Evolutionary conservation across 2,113 vertebrate species (phyloP).

Genomic region (Hiodon tergisus): DNA sequence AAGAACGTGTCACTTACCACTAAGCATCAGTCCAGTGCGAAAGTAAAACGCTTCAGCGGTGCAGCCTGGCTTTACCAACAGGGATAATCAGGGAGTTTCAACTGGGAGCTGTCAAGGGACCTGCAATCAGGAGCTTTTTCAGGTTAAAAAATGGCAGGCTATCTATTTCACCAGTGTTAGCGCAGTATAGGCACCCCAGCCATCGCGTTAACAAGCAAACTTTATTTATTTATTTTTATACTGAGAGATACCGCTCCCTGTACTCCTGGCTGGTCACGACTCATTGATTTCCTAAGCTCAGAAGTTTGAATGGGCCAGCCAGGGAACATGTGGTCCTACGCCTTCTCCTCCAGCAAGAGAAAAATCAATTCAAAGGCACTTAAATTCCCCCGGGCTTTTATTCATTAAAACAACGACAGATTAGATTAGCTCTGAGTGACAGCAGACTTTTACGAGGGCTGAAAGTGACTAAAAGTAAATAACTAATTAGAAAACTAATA

Average conservation of each 20-base stretch:
- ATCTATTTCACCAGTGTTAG: not conserved
- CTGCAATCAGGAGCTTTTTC: not conserved
- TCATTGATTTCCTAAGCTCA: not conserved
- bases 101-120: not conserved
- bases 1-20: too few species aligned
- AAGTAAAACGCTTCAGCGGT: not conserved
- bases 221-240: too few species aligned
- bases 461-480: too few species aligned
- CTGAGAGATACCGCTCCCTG: not conserved
- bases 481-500: too few species aligned
- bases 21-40: too few species aligned
- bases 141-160: not conserved
- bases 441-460: not conserved
- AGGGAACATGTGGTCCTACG: not conserved
- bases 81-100: not conserved
- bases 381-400: not conserved
- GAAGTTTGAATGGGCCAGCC: not conserved
- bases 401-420: slow-evolving; percentile 21
- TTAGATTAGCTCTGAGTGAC: slow-evolving; percentile 23
- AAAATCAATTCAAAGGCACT: slow-evolving; percentile 1
- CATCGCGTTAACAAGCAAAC: too few species aligned
- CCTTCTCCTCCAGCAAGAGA: not conserved
- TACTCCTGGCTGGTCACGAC: not conserved
- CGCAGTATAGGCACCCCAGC: too few species aligned
- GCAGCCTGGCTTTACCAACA: not conserved